Evolutionary conservation across 2,113 vertebrate genomes (phyloP).

Genomic region (Coptodon bakossiorum): DNA sequence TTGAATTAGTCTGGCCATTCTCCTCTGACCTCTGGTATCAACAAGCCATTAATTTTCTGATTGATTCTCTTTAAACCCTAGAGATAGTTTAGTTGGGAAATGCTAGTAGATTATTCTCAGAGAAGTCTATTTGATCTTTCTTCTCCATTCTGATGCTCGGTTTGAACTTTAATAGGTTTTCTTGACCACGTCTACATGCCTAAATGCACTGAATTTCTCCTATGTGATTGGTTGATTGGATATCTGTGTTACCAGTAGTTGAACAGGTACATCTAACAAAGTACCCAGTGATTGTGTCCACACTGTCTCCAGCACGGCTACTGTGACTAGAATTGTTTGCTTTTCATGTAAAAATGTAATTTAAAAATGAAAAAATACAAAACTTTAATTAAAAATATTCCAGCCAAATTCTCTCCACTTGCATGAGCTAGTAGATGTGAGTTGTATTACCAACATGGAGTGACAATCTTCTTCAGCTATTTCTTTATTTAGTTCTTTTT

Average conservation of each 20-base stretch:
- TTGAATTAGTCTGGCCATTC: background rate
- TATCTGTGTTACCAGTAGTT: background rate
- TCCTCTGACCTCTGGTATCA: background rate
- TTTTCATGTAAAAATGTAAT: background rate
- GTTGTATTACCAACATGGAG: background rate
- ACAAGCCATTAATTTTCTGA: background rate
- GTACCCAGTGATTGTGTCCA: background rate
- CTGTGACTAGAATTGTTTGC: background rate
- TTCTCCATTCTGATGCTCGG: background rate
- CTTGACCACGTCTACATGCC: background rate
- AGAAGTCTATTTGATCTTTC: background rate
- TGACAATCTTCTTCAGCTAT: background rate
- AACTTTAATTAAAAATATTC: background rate
- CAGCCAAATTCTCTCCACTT: background rate
- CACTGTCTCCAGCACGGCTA: background rate
- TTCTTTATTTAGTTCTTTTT: background rate
- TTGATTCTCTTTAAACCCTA: background rate
- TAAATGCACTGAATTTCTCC: background rate
- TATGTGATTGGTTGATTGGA: background rate
- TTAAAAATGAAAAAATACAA: background rate
- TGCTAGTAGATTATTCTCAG: background rate
- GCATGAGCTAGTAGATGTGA: background rate
- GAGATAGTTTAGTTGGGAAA: background rate
- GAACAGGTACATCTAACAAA: background rate
- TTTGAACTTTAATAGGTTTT: background rate